Conservation (phyloP, 2,113 vertebrate genomes). For the Alethe diademata region DNA sequence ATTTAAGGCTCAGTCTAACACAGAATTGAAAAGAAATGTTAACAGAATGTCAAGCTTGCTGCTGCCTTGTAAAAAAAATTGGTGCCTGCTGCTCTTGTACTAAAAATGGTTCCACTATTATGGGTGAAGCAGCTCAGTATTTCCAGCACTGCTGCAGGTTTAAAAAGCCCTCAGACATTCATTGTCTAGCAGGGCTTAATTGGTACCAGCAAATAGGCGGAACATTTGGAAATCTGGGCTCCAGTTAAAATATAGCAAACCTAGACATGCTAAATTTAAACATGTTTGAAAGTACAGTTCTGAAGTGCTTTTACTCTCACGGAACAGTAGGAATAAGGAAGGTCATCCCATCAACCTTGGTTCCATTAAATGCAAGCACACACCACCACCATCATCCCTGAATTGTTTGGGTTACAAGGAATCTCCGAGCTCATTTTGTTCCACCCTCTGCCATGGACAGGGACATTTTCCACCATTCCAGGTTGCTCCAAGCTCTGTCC, state of each 20-base stretch:
- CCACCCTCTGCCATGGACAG: neutral
- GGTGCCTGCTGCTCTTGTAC: neutral
- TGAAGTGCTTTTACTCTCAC: neutral
- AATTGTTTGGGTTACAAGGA: neutral
- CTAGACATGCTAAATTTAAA: neutral
- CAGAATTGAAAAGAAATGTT: neutral
- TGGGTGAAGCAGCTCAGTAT: neutral
- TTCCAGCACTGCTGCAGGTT: neutral
- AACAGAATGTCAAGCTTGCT: neutral
- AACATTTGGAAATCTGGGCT: neutral
- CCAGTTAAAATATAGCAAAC: neutral
- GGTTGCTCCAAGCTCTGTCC: accelerated
- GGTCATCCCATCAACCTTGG: neutral
- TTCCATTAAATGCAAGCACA: neutral
- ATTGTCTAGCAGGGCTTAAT: neutral
- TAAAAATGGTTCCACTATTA: neutral
- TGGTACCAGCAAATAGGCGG: neutral
- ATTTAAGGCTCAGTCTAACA: neutral
- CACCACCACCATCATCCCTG: neutral
- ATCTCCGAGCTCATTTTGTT: accelerated
- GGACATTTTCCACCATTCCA: accelerated
- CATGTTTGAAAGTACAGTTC: neutral
- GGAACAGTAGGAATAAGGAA: neutral
- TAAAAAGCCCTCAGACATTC: neutral
- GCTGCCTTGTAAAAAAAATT: neutral